Percentiles rank a stretch among this genome's conserved stretches.
These are phyloP conservation scores for Trichopoda pennipes DNA, from an alignment of 2,888 invertebrate species.

Conservation along the genomic window DNA sequence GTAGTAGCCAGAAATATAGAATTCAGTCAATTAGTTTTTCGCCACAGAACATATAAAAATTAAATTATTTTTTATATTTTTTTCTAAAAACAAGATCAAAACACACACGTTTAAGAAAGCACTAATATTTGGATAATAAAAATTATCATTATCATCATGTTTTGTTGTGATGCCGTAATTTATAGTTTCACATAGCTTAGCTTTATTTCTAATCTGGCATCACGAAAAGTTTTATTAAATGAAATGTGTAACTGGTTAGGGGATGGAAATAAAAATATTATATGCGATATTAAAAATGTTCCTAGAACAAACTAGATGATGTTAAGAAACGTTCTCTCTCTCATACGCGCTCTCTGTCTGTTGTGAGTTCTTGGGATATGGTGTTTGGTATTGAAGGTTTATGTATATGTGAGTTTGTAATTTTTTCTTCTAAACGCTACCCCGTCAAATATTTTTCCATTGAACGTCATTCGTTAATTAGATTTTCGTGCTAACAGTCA, in stretches of 20 bases:
- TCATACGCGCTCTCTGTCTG: background rate
- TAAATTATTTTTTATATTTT: too few relatives aligned
- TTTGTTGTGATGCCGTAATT: too few relatives aligned
- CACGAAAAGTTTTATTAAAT: background rate
- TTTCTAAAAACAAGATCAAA: too few relatives aligned
- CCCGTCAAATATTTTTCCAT: constrained; percentile 39
- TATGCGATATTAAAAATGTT: background rate
- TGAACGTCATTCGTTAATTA: constrained; percentile 50
- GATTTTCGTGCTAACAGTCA: constrained; percentile 37
- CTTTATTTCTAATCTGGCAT: constrained; percentile 7
- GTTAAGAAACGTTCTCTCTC: background rate
- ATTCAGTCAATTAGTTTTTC: too few relatives aligned
- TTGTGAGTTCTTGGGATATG: background rate
- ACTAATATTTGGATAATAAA: too few relatives aligned
- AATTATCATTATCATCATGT: too few relatives aligned
- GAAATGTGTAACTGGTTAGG: constrained; percentile 1
- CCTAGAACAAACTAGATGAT: constrained; percentile 9
- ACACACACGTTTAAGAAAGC: too few relatives aligned
- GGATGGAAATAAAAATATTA: constrained; percentile 21
- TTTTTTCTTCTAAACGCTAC: constrained; percentile 1
- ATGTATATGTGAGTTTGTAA: constrained; percentile 13
- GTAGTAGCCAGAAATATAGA: too few relatives aligned
- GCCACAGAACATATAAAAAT: too few relatives aligned
- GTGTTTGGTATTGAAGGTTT: background rate
- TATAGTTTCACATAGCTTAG: too few relatives aligned